A percentile compares a stretch with the other conserved stretches of the same genome.
These are phyloP conservation scores for Clupea harengus DNA, from an alignment of 2,113 vertebrate genomes.

Conservation along the genomic window DNA sequence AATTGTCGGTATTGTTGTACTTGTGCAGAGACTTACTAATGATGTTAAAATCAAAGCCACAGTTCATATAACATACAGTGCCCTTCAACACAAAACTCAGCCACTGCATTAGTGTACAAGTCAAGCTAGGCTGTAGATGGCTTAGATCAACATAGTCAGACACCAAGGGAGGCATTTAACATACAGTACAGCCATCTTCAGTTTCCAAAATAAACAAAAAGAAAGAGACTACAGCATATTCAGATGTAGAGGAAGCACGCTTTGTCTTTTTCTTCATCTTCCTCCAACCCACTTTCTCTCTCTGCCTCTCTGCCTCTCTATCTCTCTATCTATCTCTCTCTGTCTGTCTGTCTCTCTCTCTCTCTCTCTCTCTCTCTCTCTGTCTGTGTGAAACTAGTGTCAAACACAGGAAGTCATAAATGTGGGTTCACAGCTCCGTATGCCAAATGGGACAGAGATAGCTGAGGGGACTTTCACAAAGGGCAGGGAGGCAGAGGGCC, in stretches of 20 bases:
- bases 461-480: slow-evolving; percentile 7
- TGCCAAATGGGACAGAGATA: slow-evolving; percentile 42
- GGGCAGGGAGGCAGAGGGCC: slow-evolving; percentile 3
- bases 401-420: slow-evolving; percentile 49
- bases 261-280: not conserved
- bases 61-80: not conserved
- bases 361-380: not conserved
- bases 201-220: not conserved
- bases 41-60: not conserved
- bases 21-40: no score
- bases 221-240: not conserved
- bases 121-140: not conserved
- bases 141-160: not conserved
- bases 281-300: not conserved
- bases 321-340: not conserved
- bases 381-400: not conserved
- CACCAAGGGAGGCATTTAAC: not conserved
- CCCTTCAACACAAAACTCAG: not conserved
- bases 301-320: not conserved
- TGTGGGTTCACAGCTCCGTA: slow-evolving; percentile 32
- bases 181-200: not conserved
- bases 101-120: not conserved
- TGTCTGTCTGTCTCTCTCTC: not conserved
- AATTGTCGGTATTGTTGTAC: not conserved
- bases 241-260: not conserved